Conservation (phyloP, 2,888 invertebrate genomes). For the Drosophila mettleri region DNA sequence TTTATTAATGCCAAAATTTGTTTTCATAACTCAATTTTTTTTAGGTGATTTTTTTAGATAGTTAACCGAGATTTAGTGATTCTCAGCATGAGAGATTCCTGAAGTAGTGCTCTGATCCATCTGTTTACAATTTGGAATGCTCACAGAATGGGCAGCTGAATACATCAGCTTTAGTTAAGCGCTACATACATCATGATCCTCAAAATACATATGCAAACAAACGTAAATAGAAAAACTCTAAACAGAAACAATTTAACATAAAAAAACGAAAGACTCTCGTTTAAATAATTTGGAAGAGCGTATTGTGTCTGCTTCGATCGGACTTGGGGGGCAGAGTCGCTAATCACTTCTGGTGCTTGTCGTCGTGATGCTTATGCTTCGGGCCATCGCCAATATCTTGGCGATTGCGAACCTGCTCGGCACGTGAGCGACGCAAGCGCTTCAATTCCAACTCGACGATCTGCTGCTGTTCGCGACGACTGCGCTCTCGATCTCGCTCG, state of each 20-base stretch:
- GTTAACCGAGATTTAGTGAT: neutral
- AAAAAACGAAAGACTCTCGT: constrained; percentile 1
- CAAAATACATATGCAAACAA: neutral
- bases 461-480: constrained; percentile 22
- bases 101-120: neutral
- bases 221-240: constrained; percentile 10
- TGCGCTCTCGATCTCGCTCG: constrained; percentile 13
- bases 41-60: neutral
- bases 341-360: constrained; percentile 29
- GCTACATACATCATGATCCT: neutral
- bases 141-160: too few relatives aligned
- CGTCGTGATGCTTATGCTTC: constrained; percentile 14
- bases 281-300: constrained; percentile 41
- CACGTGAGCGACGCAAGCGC: constrained; percentile 10
- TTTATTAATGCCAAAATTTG: neutral
- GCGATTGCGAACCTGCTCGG: neutral
- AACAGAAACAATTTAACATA: constrained; percentile 40
- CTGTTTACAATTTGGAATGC: neutral
- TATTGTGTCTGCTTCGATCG: neutral
- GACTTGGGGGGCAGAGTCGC: too few relatives aligned
- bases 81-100: neutral
- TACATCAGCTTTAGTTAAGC: too few relatives aligned
- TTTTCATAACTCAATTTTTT: neutral
- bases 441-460: constrained; percentile 17
- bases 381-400: constrained; percentile 19